phyloP scores from a whole-genome alignment of 2,888 invertebrate species.

The Brachynemurus nebulosus region DNA sequence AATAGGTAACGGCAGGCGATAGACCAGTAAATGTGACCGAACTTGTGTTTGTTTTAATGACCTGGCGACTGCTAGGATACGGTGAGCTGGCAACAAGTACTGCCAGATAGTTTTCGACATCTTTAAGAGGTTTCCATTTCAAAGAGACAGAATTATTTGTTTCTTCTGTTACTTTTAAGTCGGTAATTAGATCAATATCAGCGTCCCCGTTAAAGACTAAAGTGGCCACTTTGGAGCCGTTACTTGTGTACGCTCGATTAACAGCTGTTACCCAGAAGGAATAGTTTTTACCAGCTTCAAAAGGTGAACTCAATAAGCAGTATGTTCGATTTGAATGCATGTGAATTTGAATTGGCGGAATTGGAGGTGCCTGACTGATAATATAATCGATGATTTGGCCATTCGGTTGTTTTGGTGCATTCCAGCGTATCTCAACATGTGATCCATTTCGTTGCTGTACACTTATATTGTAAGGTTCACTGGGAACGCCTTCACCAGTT shows the following conservation, averaged over 20 bases:
- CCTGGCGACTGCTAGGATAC: constrained; percentile 38
- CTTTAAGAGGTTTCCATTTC: constrained; percentile 43
- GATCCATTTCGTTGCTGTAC: constrained; percentile 49
- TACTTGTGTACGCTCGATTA: constrained; percentile 46
- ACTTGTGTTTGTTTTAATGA: constrained; percentile 32
- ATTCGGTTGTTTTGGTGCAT: constrained; percentile 45
- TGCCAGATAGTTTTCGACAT: constrained; percentile 46
- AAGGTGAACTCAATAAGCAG: constrained; percentile 39
- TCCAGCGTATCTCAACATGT: constrained; percentile 55
- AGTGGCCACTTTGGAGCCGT: constrained; percentile 40
- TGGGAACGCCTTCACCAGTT: constrained; percentile 59
- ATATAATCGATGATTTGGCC: constrained; percentile 49
- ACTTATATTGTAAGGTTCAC: constrained; percentile 49
- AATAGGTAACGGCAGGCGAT: constrained; percentile 37
- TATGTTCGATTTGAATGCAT: constrained; percentile 33
- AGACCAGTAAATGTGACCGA: constrained; percentile 37
- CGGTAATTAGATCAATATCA: constrained; percentile 44
- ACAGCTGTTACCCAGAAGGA: constrained; percentile 62
- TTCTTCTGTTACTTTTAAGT: constrained; percentile 35
- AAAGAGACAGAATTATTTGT: constrained; percentile 41
- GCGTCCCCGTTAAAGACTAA: constrained; percentile 50
- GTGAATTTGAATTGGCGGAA: constrained; percentile 38
- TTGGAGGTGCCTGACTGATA: constrained; percentile 49
- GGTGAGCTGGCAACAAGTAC: constrained; percentile 35
- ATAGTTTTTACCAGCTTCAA: constrained; percentile 44